Evolutionary conservation across 2,888 invertebrate genomes (phyloP), one percentile per base, ranked within the genome.

Genomic region (Antheraea yamamai): DNA sequence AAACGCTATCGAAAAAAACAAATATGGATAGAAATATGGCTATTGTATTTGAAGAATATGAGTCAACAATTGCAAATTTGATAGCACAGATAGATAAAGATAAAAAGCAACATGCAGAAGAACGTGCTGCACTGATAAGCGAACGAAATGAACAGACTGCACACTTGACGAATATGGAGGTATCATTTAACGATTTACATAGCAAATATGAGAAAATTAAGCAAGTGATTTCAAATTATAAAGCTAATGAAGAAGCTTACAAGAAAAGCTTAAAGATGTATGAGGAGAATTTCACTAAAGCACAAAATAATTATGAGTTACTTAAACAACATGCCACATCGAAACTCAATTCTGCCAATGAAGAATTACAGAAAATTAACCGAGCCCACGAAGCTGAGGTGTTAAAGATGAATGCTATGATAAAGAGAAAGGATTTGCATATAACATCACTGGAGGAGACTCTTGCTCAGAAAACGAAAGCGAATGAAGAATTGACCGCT

Each of bases 291-390:
- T 92, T 97, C 35, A 94, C 96, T 77, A 96, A 88, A 95, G 96
- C 98, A 91, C 97, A 98, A 85, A 97, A 97, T 79, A 97, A 97
- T 89, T 98, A 98, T 87, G 97, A 98, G 81, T 96, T 97, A 80
- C 95, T 99, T 79, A 98, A 98, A 91, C 96, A 97, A 81, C 98
- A 99, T 88, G 98, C 99, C 51, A 97, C 98, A 88, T 96, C 97
- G 75, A 98, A 98, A 92, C 95, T 99, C 76, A 98, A 95, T 81
- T 88, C 91, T 72, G 93, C 93, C 0, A 98, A 98, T 90, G 96
- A 96, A 84, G 98, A 99, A 90, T 95, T 98, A 83, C 97, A 97
- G 80, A 95, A 96, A 78, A 95, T 97, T 79, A 96, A 96, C 82
- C 96, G 96, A 82, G 95, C 96, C 70, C 97, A 97, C 83, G 96